Evolutionary conservation across 2,797 vertebrate genomes (phyloP).

Genomic region (Sylvia borin): DNA sequence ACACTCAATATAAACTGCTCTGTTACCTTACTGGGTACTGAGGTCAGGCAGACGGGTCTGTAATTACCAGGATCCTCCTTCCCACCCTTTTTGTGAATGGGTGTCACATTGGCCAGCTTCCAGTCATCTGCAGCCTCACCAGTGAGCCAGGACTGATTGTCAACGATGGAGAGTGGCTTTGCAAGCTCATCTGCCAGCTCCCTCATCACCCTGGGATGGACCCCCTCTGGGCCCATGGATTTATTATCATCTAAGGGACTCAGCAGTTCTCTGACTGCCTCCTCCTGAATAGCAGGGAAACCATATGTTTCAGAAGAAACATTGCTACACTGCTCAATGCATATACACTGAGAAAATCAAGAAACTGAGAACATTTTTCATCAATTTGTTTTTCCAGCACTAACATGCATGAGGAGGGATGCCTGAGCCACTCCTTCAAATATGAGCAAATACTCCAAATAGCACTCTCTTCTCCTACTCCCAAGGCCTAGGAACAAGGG

Average conservation of each 20-base stretch:
- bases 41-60: not conserved
- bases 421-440: not conserved
- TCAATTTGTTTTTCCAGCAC: not conserved
- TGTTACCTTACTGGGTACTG: not conserved
- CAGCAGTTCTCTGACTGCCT: not conserved
- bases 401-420: not conserved
- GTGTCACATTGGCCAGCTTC: not conserved
- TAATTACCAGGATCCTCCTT: not conserved
- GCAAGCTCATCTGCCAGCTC: not conserved
- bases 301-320: not conserved
- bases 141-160: not conserved
- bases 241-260: not conserved
- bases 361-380: not conserved
- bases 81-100: not conserved
- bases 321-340: not conserved
- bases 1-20: not conserved
- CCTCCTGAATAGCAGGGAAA: not conserved
- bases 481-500: not conserved
- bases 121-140: not conserved
- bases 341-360: not conserved
- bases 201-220: not conserved
- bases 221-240: too few species aligned
- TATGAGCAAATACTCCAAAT: not conserved
- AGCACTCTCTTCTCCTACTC: not conserved
- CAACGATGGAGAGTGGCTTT: not conserved